phyloP scores from a whole-genome alignment of 2,888 invertebrate genomes.

The Scaptomyza tumidula region DNA sequence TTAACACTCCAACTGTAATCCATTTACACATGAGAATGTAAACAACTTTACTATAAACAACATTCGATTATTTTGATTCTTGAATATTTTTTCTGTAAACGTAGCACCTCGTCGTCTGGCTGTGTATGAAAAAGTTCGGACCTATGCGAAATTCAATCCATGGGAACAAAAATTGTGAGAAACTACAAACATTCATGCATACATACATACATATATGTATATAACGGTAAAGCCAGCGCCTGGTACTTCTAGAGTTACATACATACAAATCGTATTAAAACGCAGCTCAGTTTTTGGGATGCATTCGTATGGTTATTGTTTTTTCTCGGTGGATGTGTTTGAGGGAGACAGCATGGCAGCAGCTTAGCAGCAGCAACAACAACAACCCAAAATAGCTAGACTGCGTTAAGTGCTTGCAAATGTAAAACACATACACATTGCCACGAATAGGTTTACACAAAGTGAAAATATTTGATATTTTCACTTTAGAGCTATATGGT shows the following conservation, averaged over 20 bases:
- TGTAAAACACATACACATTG: slow-evolving; percentile 1
- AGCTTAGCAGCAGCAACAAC: slow-evolving; percentile 27
- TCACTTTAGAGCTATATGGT: too few species aligned
- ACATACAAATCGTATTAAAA: slow-evolving; percentile 23
- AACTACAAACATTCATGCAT: not conserved
- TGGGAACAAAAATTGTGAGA: not conserved
- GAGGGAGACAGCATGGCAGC: slow-evolving; percentile 19
- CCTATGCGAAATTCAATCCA: not conserved
- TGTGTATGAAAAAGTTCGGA: not conserved
- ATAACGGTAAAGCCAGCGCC: not conserved
- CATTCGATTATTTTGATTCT: not conserved
- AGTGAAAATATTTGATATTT: too few species aligned
- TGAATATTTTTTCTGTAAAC: not conserved
- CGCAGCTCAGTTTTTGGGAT: slow-evolving; percentile 14
- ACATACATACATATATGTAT: too few species aligned
- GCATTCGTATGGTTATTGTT: slow-evolving; percentile 1
- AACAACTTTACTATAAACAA: not conserved
- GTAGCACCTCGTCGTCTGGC: not conserved
- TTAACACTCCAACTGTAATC: not conserved
- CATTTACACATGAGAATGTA: not conserved
- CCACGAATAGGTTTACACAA: too few species aligned
- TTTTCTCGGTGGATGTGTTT: slow-evolving; percentile 7
- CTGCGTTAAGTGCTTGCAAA: slow-evolving; percentile 18
- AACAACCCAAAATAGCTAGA: slow-evolving; percentile 35
- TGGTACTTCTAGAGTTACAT: not conserved